Percentiles rank a stretch among this genome's conserved stretches.
Conservation (phyloP, 1,140 invertebrate species). For the Drosophila sulfurigaster region DNA sequence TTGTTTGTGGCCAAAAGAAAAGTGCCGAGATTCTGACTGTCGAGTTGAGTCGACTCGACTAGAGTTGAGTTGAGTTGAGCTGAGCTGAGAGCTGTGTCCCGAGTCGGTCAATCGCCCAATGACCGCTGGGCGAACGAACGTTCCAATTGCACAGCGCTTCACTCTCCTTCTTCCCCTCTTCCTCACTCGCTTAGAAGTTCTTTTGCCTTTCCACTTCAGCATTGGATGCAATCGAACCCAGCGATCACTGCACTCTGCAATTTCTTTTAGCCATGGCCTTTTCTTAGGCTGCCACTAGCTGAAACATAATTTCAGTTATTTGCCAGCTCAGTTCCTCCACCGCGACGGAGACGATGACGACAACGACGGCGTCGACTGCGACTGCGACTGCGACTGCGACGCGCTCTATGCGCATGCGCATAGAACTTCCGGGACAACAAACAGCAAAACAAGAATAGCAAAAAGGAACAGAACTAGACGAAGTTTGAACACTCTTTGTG, state of each 20-base stretch:
- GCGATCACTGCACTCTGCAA: constrained; percentile 49
- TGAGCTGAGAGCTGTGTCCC: constrained; percentile 5
- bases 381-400: constrained; percentile 30
- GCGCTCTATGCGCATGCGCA: constrained; percentile 73
- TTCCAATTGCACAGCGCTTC: constrained; percentile 39
- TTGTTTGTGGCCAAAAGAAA: constrained; percentile 38
- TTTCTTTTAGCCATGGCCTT: constrained; percentile 52
- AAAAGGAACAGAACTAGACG: background rate
- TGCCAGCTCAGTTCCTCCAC: constrained; percentile 69
- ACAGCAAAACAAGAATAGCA: constrained; percentile 47
- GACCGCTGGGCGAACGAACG: constrained; percentile 58
- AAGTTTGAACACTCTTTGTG: constrained; percentile 15
- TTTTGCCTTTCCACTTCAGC: background rate
- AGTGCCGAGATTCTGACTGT: constrained; percentile 16
- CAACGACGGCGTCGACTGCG: background rate
- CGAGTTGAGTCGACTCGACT: background rate
- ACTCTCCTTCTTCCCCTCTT: background rate
- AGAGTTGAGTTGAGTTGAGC: too few species aligned
- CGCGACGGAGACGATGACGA: constrained; percentile 5
- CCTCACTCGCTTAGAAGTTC: background rate
- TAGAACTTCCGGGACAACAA: constrained; percentile 76
- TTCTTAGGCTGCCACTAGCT: constrained; percentile 48
- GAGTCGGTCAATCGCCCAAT: constrained; percentile 56
- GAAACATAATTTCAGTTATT: constrained; percentile 77
- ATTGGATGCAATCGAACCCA: constrained; percentile 42